Evolutionary conservation across 1,140 invertebrate genomes (phyloP), one percentile per base, ranked within the genome.

Genomic region (Bombus cullumanus): DNA sequence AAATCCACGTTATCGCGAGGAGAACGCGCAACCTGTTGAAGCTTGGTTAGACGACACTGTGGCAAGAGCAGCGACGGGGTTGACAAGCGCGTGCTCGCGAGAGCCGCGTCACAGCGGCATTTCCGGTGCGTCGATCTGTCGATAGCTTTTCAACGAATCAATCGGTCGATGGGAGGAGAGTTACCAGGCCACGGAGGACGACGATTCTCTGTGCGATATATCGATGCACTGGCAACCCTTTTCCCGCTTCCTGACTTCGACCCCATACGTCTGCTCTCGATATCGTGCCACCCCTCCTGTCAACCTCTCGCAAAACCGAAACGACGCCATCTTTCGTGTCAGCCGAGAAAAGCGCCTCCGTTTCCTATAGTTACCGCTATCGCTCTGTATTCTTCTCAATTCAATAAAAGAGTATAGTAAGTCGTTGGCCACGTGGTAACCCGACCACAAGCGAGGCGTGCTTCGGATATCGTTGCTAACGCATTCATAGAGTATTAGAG

Each of bases 11-110:
- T 90, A 88, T 90, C 88, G 86, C 84, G 64, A 59, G 73, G 89
- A 88, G 43, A 87, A 90, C 81, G 91, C 91, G 89, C 91, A 89
- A 92, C 91, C 91, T 92, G 91, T 92, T 92, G 91, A 92, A 77
- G 74, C 73, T 41, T 22, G 75, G 82, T 79, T 79, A 80, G 74
- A 53, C 41, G 77, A 85, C 57, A 47, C 71, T 79, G 87, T 62
- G 59, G 83, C 76, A 85, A 87, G 81, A 78, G 89, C 83, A 88
- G 74, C 86, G 82, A 78, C 86, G 68, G 31, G 86, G 68, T 79
- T 88, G 89, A 90, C 89, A 86, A 79, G 69, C 83, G 68, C 47
- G 78, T 53, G 74, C 69, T 77, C 76, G 89, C 79, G 89, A 87
- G 73, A 76, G 71, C 69, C 64, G 64, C 81, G 80, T 75, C 68